Evolutionary conservation across 2,888 invertebrate species (phyloP).

Genomic region (Torymus texanus): DNA sequence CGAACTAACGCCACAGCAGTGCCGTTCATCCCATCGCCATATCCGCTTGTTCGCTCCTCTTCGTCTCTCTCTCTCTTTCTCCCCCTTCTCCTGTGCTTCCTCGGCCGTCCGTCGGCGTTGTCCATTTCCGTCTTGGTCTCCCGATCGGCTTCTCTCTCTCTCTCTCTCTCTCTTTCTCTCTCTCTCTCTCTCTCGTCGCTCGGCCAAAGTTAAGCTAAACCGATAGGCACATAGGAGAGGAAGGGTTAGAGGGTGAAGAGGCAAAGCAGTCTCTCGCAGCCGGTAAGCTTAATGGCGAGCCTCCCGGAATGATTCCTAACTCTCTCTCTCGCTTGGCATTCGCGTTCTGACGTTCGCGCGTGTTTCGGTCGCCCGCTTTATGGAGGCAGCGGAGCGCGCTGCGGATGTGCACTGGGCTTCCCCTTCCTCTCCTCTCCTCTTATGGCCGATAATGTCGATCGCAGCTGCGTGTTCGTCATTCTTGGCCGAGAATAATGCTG

Average conservation of each 20-base stretch:
- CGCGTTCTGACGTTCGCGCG: background rate
- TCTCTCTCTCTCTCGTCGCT: background rate
- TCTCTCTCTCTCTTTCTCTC: background rate
- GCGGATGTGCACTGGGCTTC: too few relatives aligned
- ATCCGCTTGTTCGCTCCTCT: slow-evolving; percentile 40
- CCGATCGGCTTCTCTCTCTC: background rate
- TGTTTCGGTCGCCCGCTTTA: slow-evolving; percentile 20
- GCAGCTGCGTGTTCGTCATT: slow-evolving; percentile 25
- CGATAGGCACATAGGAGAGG: slow-evolving; percentile 9
- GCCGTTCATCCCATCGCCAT: slow-evolving; percentile 59
- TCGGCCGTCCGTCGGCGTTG: background rate
- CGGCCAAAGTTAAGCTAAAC: slow-evolving; percentile 35
- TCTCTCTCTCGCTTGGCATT: slow-evolving; percentile 3
- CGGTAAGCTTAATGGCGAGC: slow-evolving; percentile 30
- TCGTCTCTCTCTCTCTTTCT: background rate
- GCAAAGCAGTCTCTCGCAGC: background rate
- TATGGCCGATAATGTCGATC: slow-evolving; percentile 30
- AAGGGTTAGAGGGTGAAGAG: background rate
- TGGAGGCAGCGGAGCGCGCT: background rate
- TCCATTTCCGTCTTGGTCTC: slow-evolving; percentile 46
- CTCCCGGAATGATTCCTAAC: slow-evolving; percentile 33
- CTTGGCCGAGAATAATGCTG: background rate
- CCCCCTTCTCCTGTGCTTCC: background rate
- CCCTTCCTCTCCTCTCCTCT: background rate
- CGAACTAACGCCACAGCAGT: slow-evolving; percentile 57